Conservation (phyloP, 2,113 vertebrate species). For the Drymodes brunneopygia region DNA sequence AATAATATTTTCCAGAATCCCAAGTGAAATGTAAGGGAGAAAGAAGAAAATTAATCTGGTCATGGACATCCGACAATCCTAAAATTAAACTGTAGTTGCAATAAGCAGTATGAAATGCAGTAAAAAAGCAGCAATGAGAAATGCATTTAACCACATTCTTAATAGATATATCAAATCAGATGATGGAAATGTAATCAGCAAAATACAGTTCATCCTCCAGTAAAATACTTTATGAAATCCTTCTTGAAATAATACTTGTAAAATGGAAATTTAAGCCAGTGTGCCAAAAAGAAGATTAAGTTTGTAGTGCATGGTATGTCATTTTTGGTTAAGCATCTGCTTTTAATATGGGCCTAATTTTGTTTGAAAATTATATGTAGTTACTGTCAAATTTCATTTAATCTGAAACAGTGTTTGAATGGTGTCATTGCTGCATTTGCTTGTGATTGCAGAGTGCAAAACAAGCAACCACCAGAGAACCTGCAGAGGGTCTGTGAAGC, state of each 20-base stretch:
- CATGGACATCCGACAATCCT: not conserved
- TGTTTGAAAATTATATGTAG: not conserved
- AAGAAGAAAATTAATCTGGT: not conserved
- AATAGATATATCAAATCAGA: not conserved
- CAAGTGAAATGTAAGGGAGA: not conserved
- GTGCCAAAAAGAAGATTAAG: not conserved
- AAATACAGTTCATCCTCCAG: not conserved
- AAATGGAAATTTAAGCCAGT: not conserved
- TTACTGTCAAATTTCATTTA: not conserved
- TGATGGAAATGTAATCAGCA: not conserved
- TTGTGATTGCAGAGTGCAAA: not conserved
- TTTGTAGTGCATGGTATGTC: not conserved
- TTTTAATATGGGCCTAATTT: constrained; percentile 1
- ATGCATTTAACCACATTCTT: not conserved
- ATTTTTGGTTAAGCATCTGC: not conserved
- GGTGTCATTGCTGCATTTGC: not conserved
- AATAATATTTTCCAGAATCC: not conserved
- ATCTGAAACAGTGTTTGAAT: not conserved
- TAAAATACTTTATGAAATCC: not conserved
- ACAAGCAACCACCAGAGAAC: not conserved
- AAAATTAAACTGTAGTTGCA: not conserved
- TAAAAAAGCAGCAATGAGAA: not conserved
- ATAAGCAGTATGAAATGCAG: not conserved
- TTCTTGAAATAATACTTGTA: not conserved
- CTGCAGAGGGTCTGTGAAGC: not conserved